Base-by-base conservation (phyloP, 2,888 invertebrate species). In the Drosophila subquinaria region DNA sequence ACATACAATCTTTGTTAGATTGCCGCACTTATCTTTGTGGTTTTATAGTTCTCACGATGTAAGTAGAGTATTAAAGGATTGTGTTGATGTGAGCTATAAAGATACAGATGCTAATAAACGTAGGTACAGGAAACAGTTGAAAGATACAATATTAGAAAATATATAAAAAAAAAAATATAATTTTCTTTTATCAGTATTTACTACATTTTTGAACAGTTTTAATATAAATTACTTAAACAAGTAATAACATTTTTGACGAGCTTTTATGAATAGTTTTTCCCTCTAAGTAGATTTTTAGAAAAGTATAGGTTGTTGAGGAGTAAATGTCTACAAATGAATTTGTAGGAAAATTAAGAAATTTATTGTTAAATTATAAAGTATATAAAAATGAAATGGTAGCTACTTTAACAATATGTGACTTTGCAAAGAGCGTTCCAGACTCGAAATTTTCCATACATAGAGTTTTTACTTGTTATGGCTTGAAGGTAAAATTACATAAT, bases 1-100 rank as follows among this genome's bases (percentile, higher is more conserved):
- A 3, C 6, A 36, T 4, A 59, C 13, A 47, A 23, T 45, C 15
- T 27, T 15, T 30, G 10, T 30, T 36, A 48, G 38, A 27, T 38
- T 50, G 36, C 38, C 27, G n/a, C 8, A 51, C 23, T 63, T 64
- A 56, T 56, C 48, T 64, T 17, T 38, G 40, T n/a, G 40, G 17
- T n/a, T 60, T 59, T 59, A 59, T 48, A 38, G 47, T 17, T 38
- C 20, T 17, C 45, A 30, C n/a, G n/a, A 62, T 38, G 11, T 48
- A 48, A 47, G 27, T 23, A 20, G n/a, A 30, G 6, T 45, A 62
- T 36, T 43, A 43, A 43, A 42, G 8, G 11, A n/a, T n/a, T 62
- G 33, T 15, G 52, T 23, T 38, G 51, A 40, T 38, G 42, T 35
- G 15, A 4, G 15, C 1, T 36, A 8, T 17, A 23, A 20, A 23